Evolutionary conservation across 1,140 invertebrate species (phyloP), one percentile per base, ranked within the genome.

Genomic region (Drosophila melanogaster): DNA sequence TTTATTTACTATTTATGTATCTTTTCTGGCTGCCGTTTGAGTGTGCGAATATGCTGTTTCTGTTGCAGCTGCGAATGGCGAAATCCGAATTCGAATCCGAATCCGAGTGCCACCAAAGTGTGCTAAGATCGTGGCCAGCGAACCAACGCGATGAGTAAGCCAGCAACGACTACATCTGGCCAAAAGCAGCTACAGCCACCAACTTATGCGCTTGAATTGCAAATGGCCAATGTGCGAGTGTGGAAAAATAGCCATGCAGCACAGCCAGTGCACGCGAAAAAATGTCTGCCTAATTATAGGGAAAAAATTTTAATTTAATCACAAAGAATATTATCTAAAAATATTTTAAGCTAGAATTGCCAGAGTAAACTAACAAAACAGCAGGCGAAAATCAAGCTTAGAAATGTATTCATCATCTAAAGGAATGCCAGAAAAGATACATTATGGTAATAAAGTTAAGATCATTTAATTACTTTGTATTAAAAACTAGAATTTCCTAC

Each of bases 101-200:
- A 46, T 75, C 41, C 70, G 64, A 62, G 51, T 70, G 64, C 62
- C 80, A 79, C 46, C 70, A 79, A 66, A 66, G 70, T 75, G 79
- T 83, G 79, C 79, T 78, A 37, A 60, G 67, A 74, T 72, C 73
- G 81, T 75, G 64, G 83, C 83, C 83, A 87, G 76, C 79, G 81
- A 83, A 83, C 80, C 71, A 67, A 35, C 41, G 56, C 83, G 81
- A 86, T 86, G 81, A 86, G 78, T 86, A 86, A 86, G 78, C 69
- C 59, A 37, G 58, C 62, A 51, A 57, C 56, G 30, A 64, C 43
- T 49, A 79, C 83, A 86, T 87, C 81, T 86, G 83, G 78, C 83
- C 70, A 76, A 86, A n/a, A 78, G 53, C 38, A 24, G 55, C 61
- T n/a, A 43, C 66, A 75, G 57, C 77, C 61, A 70, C 44, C 77